These are phyloP conservation scores for Enteromius thamalakanensis DNA, from an alignment of 2,797 vertebrate genomes.

Conservation along the genomic window DNA sequence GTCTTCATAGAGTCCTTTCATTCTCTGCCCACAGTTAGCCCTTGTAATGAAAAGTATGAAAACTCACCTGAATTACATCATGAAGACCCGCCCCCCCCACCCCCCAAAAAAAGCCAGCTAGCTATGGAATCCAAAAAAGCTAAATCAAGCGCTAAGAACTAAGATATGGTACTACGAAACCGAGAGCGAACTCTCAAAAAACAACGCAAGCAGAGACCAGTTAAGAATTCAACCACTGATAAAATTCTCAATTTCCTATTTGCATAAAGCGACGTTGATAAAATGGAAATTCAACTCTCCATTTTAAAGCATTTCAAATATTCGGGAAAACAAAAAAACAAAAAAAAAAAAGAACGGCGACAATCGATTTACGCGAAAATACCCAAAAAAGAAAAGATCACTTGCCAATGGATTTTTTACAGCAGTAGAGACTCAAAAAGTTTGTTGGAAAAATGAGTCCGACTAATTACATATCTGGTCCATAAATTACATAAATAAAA, in stretches of 20 bases:
- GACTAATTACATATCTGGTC: slow-evolving; percentile 70
- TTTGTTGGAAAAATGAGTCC: slow-evolving; percentile 62
- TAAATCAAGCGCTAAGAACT: slow-evolving; percentile 67
- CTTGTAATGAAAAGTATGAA: slow-evolving; percentile 81
- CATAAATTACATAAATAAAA: slow-evolving; percentile 79
- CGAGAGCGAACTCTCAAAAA: slow-evolving; percentile 65
- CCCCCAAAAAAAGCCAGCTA: slow-evolving; percentile 48
- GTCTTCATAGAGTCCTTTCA: slow-evolving; percentile 64
- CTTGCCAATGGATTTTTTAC: slow-evolving; percentile 74
- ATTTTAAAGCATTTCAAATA: slow-evolving; percentile 68
- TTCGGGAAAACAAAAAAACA: slow-evolving; percentile 10
- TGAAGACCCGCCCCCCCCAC: slow-evolving; percentile 59
- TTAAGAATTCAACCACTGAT: slow-evolving; percentile 71
- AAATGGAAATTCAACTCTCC: slow-evolving; percentile 66
- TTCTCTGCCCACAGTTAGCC: slow-evolving; percentile 77
- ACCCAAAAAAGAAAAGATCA: slow-evolving; percentile 74
- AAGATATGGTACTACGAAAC: slow-evolving; percentile 71
- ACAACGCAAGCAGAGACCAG: slow-evolving; percentile 69
- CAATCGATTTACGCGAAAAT: slow-evolving; percentile 72
- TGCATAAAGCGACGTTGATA: slow-evolving; percentile 76
- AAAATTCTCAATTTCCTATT: slow-evolving; percentile 72
- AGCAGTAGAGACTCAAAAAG: slow-evolving; percentile 77
- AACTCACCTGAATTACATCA: slow-evolving; percentile 81
- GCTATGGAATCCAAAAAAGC: slow-evolving; percentile 69
- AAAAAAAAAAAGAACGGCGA: slow-evolving; percentile 60